These are phyloP conservation scores for Arion vulgaris DNA, from an alignment of 1,140 invertebrate species.

Conservation along the genomic window DNA sequence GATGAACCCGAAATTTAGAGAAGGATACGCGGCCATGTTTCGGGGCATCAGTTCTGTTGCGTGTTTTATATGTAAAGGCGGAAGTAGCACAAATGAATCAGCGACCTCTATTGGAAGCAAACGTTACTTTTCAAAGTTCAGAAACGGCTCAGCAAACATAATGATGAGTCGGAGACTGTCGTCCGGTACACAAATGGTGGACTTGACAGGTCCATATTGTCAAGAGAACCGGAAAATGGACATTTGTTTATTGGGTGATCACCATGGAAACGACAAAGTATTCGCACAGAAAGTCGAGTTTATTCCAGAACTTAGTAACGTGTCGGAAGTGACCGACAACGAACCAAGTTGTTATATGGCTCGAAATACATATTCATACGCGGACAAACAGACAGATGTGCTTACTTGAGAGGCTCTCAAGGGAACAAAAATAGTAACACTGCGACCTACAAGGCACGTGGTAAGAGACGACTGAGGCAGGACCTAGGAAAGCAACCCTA, in stretches of 20 bases:
- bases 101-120: neutral
- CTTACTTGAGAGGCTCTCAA: no score
- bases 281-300: neutral
- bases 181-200: slow-evolving; percentile 20
- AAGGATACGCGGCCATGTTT: slow-evolving; percentile 64
- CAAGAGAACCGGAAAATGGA: neutral
- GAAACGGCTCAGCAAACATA: neutral
- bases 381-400: neutral
- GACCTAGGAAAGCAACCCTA: no score
- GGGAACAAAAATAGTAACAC: no score
- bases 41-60: slow-evolving; percentile 20
- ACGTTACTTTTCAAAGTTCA: neutral
- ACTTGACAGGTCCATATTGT: neutral
- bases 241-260: neutral
- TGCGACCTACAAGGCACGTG: no score
- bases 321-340: slow-evolving; percentile 26
- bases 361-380: neutral
- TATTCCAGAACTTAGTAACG: slow-evolving; percentile 20
- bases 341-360: neutral
- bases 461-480: no score
- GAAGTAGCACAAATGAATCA: neutral
- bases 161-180: neutral
- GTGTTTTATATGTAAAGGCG: neutral
- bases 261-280: neutral
- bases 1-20: slow-evolving; percentile 86